Conservation (phyloP, 2,888 invertebrate species). For the Kryphioiulus occultus region DNA sequence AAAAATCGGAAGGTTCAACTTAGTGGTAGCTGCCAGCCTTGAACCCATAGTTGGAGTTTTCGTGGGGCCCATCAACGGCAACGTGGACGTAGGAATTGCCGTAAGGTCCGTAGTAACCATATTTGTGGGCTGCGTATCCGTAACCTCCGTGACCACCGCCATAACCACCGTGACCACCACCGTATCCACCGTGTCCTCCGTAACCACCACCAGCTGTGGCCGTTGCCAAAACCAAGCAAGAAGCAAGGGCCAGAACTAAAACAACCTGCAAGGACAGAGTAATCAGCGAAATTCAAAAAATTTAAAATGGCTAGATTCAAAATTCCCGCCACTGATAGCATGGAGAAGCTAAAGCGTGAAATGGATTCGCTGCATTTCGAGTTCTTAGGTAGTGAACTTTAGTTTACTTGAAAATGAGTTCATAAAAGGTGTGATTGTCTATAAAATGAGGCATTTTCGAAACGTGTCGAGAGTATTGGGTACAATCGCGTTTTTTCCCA, state of each 20-base stretch:
- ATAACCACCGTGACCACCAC: conserved; percentile 20
- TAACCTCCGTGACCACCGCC: conserved; percentile 44
- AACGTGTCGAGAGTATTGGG: too few species aligned
- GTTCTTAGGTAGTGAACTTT: too few species aligned
- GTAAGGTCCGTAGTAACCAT: conserved; percentile 49
- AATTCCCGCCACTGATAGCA: too few species aligned
- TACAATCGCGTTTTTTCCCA: too few species aligned
- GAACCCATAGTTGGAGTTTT: conserved; percentile 50
- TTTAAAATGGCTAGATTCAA: too few species aligned
- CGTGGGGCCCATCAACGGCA: conserved; percentile 49
- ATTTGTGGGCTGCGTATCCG: conserved; percentile 45
- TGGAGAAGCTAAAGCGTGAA: too few species aligned
- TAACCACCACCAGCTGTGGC: conserved; percentile 39
- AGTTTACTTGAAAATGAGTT: too few species aligned
- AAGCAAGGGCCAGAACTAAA: neutral
- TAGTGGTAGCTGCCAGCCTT: conserved; percentile 49
- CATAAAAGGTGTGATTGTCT: too few species aligned
- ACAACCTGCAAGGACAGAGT: neutral
- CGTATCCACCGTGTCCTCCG: neutral
- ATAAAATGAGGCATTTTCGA: too few species aligned
- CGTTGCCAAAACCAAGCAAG: conserved; percentile 37
- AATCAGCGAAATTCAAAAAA: too few species aligned
- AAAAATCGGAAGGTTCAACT: neutral
- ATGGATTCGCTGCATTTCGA: too few species aligned
- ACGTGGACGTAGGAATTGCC: conserved; percentile 49